Evolutionary conservation across 2,888 invertebrate genomes (phyloP).

Genomic region (Lycocerus yunnanus): DNA sequence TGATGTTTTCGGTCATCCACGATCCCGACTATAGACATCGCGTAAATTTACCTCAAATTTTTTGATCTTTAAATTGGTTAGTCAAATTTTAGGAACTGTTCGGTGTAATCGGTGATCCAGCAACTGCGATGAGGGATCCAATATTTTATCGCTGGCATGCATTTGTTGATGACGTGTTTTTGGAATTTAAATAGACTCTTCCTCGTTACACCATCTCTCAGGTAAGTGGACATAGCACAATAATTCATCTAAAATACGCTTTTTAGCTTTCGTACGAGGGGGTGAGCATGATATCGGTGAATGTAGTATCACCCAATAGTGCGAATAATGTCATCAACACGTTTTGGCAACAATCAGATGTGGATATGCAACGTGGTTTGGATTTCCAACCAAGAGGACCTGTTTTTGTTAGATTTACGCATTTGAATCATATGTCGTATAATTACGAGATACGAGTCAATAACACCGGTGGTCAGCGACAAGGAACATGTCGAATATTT

Average conservation of each 20-base stretch:
- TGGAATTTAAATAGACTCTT: constrained; percentile 70
- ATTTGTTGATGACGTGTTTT: constrained; percentile 76
- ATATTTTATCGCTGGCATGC: constrained; percentile 83
- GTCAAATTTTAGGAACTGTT: constrained; percentile 61
- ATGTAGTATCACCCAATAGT: constrained; percentile 48
- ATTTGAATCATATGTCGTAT: constrained; percentile 74
- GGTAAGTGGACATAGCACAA: constrained; percentile 51
- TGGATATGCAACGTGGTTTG: constrained; percentile 75
- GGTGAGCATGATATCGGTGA: constrained; percentile 62
- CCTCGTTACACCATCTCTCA: constrained; percentile 63
- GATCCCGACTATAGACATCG: constrained; percentile 76
- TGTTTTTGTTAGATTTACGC: constrained; percentile 71
- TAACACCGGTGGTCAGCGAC: constrained; percentile 58
- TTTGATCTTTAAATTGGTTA: too few relatives aligned
- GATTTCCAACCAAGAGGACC: constrained; percentile 77
- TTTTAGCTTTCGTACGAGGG: constrained; percentile 64
- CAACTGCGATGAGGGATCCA: constrained; percentile 84
- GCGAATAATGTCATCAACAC: constrained; percentile 64
- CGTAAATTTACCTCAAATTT: constrained; percentile 22
- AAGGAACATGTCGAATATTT: constrained; percentile 70
- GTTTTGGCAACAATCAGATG: constrained; percentile 75
- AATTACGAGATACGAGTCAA: constrained; percentile 65
- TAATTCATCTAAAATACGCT: background rate
- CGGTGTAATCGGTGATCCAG: constrained; percentile 79
- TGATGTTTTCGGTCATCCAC: constrained; percentile 73